Evolutionary conservation across 2,888 invertebrate genomes (phyloP), one percentile per base, ranked within the genome.

Genomic region (Watsonalla binaria): DNA sequence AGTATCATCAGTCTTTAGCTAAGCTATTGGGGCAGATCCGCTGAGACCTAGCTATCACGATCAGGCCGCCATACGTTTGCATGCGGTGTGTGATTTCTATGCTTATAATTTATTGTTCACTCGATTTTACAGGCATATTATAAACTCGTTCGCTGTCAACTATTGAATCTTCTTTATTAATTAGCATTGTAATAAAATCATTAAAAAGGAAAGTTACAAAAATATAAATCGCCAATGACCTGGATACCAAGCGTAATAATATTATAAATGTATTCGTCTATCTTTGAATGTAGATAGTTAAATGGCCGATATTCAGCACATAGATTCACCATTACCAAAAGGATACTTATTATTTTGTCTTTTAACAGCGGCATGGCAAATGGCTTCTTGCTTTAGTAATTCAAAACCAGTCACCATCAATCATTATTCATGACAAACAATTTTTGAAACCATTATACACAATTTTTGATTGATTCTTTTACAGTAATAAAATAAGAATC

Each of bases 401-500:
- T 42, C 42, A 6, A 6, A 42, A 42, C 11, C 11, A 42, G 11
- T 5, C 2, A 42, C 42, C 8, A 42, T 42, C 42, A 42, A 42
- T 42, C 42, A 42, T 2, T 11, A 42, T 42, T 11, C 42, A 42
- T 42, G 42, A 42, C 42, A 5, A 42, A 42, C 11, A 5, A 42
- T 42, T 11, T 42, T 11, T 42, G 9, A 11, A 42, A 42, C 11
- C 24, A 24, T 24, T 11, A 11, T 42, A 11, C 5, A 42, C 5
- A 11, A 42, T 37, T 37, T 8, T 6, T 14, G n/a, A 13, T 9
- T 8, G 14, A 46, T 46, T 14, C 8, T 14, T 13, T 9, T 5
- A 6, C 6, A 7, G 8, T 5, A 54, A 51, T 14, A 13, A 51
- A 51, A 47, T 24, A 47, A 35, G 14, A 45, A 46, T 54, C 55